These are phyloP conservation scores for Rhagoletis zephyria DNA, from an alignment of 1,140 invertebrate species.

Conservation along the genomic window DNA sequence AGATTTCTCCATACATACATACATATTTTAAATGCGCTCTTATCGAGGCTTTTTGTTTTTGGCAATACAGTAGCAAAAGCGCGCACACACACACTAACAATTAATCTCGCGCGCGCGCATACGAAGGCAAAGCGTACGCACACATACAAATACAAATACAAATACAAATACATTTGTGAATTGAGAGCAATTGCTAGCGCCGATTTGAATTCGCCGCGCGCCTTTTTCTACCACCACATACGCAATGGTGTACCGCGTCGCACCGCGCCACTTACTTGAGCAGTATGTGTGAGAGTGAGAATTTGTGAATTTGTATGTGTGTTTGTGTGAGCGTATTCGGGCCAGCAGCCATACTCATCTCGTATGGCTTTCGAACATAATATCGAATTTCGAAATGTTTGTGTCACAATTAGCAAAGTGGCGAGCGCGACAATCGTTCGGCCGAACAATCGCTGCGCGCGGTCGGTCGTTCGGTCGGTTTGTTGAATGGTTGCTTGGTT, in stretches of 20 bases:
- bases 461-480: neutral
- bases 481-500: neutral
- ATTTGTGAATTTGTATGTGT: too few relatives aligned
- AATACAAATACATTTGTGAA: neutral
- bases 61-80: neutral
- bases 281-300: neutral
- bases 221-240: constrained; percentile 27
- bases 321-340: neutral
- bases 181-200: neutral
- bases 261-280: neutral
- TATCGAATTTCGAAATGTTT: constrained; percentile 6
- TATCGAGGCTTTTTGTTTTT: constrained; percentile 6
- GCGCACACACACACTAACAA: neutral
- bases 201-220: constrained; percentile 5
- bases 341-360: neutral
- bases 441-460: neutral
- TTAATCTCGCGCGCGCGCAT: constrained; percentile 24
- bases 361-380: constrained; percentile 4
- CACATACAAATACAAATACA: neutral
- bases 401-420: neutral
- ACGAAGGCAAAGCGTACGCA: neutral
- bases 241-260: neutral
- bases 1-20: constrained; percentile 34
- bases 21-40: constrained; percentile 1
- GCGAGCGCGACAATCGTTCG: neutral